phyloP scores from a whole-genome alignment of 2,888 invertebrate species.

The Gisinianus flammeolus region DNA sequence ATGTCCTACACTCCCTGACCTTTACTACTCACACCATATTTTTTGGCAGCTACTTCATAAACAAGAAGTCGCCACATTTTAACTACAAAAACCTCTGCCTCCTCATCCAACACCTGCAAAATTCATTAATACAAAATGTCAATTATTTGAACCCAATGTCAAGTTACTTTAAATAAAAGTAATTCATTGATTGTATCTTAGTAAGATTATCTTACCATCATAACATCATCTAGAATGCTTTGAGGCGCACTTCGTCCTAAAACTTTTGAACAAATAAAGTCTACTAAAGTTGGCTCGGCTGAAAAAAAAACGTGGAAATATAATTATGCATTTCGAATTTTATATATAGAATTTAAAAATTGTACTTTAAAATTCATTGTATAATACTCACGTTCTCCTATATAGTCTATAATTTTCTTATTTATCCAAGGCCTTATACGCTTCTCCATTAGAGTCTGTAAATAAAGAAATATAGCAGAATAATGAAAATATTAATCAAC shows the following conservation, averaged over 20 bases:
- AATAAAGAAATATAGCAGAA: neutral
- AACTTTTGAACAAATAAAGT: slow-evolving; percentile 99
- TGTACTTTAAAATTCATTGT: too few relatives aligned
- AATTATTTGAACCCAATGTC: too few relatives aligned
- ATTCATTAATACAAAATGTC: slow-evolving; percentile 37
- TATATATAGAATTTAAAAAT: too few relatives aligned
- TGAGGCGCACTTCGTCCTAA: slow-evolving; percentile 91
- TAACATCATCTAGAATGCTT: slow-evolving; percentile 95
- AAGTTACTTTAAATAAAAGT: too few relatives aligned
- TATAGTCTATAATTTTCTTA: slow-evolving; percentile 99
- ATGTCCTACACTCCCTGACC: slow-evolving; percentile 13
- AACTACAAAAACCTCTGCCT: slow-evolving; percentile 99
- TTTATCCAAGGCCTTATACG: slow-evolving; percentile 99
- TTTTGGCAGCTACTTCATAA: slow-evolving; percentile 99
- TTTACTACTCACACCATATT: slow-evolving; percentile 63
- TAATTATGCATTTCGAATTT: too few relatives aligned
- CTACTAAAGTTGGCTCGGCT: slow-evolving; percentile 97
- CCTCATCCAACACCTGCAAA: slow-evolving; percentile 94
- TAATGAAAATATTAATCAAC: neutral
- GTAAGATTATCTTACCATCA: slow-evolving; percentile 94
- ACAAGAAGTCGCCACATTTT: slow-evolving; percentile 99
- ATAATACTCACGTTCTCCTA: too few relatives aligned
- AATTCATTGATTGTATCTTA: too few relatives aligned
- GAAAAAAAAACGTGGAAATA: too few relatives aligned
- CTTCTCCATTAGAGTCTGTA: slow-evolving; percentile 83